Evolutionary conservation across 2,888 invertebrate genomes (phyloP), one percentile per base, ranked within the genome.

Genomic region (Sminthurides aquaticus): DNA sequence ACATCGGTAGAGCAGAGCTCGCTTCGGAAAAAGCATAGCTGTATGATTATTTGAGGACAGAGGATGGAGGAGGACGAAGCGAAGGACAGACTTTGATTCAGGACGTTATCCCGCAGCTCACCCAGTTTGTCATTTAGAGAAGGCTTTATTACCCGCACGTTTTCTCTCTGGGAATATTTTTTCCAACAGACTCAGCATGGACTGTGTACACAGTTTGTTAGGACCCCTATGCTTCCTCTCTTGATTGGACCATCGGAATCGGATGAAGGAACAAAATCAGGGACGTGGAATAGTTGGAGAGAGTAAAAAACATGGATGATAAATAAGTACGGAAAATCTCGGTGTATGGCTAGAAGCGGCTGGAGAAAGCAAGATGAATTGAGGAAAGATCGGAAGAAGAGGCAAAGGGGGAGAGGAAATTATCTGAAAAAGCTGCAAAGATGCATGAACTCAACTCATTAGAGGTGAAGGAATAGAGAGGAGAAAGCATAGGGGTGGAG

Each of bases 31-130:
- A n/a, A n/a, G n/a, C n/a, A n/a, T n/a, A n/a, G n/a, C n/a, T n/a
- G n/a, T n/a, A n/a, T n/a, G n/a, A n/a, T n/a, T n/a, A n/a, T n/a
- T n/a, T n/a, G n/a, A n/a, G n/a, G n/a, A n/a, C n/a, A n/a, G n/a
- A n/a, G n/a, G n/a, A n/a, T n/a, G n/a, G n/a, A n/a, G n/a, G n/a
- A n/a, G n/a, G n/a, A n/a, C n/a, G n/a, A n/a, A n/a, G 57, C 24
- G 20, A 34, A 49, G 59, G 48, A 49, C 43, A 59, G 43, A 43
- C 43, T 43, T 29, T 59, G 59, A 59, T 59, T 59, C 48, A 48
- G 43, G 15, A 5, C 43, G 43, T 34, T 34, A 34, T 34, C 43
- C 43, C 43, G 43, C 43, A 34, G 43, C 43, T 34, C 43, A 34
- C 43, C 43, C 43, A 34, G 43, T 34, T 34, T 34, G 43, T 34